Percentiles rank a stretch among this genome's conserved stretches.
Conservation (phyloP, 2,797 vertebrate species). For the Arnoldichthys spilopterus region DNA sequence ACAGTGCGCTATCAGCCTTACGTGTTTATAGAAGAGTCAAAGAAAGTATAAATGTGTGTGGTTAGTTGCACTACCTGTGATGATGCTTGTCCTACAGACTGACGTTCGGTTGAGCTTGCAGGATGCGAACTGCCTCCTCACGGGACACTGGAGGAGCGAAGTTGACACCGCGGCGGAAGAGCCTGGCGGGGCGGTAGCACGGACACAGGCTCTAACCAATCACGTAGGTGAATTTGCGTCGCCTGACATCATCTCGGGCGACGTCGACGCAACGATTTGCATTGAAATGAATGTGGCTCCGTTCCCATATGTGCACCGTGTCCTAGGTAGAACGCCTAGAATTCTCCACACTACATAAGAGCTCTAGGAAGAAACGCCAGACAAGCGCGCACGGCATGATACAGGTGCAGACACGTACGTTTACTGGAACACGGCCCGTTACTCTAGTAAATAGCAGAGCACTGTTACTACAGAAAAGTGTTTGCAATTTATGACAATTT, state of each 20-base stretch:
- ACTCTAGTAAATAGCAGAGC: too few species aligned
- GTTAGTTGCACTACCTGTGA: slow-evolving; percentile 39
- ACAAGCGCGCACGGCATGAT: too few species aligned
- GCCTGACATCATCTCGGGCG: slow-evolving; percentile 43
- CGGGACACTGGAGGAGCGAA: slow-evolving; percentile 12
- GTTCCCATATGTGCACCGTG: not conserved
- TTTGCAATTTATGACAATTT: too few species aligned
- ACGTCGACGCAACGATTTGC: slow-evolving; percentile 38
- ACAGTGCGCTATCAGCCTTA: too few species aligned
- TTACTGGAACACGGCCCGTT: too few species aligned
- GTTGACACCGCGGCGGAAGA: slow-evolving; percentile 54
- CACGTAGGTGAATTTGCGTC: slow-evolving; percentile 22
- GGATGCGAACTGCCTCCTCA: slow-evolving; percentile 4
- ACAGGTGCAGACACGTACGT: too few species aligned
- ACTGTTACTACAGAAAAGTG: too few species aligned
- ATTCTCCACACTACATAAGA: too few species aligned
- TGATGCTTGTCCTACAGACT: not conserved
- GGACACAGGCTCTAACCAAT: slow-evolving; percentile 45
- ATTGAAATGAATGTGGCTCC: slow-evolving; percentile 9
- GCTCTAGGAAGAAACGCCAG: not conserved
- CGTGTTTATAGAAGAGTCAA: too few species aligned
- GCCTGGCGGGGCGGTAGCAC: slow-evolving; percentile 7
- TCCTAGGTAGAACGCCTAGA: not conserved
- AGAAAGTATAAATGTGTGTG: not conserved
- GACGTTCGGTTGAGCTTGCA: not conserved